phyloP scores from a whole-genome alignment of 2,888 invertebrate species.

The Drosophila robusta region DNA sequence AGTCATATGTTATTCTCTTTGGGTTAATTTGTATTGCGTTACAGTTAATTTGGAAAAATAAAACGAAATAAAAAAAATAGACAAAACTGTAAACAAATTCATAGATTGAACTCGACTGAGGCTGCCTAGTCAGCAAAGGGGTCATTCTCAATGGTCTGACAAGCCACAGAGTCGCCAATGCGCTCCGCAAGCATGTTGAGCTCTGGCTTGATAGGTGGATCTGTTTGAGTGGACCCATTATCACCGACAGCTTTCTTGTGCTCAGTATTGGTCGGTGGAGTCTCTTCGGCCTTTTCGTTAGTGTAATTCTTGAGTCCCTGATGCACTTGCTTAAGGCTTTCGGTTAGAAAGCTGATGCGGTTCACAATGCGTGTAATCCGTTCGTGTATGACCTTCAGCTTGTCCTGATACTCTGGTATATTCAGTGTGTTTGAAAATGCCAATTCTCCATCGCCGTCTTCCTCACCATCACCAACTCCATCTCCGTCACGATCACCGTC shows the following conservation, averaged over 20 bases:
- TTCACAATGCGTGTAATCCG: slow-evolving; percentile 35
- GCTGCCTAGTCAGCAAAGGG: neutral
- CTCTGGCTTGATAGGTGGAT: slow-evolving; percentile 10
- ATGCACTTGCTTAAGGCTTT: slow-evolving; percentile 5
- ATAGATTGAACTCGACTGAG: neutral
- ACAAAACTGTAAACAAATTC: neutral
- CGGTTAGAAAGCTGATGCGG: slow-evolving; percentile 19
- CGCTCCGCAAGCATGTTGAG: slow-evolving; percentile 35
- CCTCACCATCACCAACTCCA: neutral
- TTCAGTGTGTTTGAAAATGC: neutral
- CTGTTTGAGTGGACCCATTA: slow-evolving; percentile 27
- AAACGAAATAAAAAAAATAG: neutral
- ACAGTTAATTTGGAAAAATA: slow-evolving; percentile 22
- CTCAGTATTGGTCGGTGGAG: neutral
- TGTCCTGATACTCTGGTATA: neutral
- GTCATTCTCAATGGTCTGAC: slow-evolving; percentile 31
- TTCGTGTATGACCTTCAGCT: slow-evolving; percentile 40
- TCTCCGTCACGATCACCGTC: neutral
- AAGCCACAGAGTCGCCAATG: slow-evolving; percentile 27
- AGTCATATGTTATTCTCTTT: neutral
- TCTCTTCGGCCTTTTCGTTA: neutral
- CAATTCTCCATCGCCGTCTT: neutral
- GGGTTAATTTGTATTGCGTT: neutral
- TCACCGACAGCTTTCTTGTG: slow-evolving; percentile 2
- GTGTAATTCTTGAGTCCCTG: slow-evolving; percentile 4